Conservation (phyloP, 2,113 vertebrate species). For the Nesogale talazaci region DNA sequence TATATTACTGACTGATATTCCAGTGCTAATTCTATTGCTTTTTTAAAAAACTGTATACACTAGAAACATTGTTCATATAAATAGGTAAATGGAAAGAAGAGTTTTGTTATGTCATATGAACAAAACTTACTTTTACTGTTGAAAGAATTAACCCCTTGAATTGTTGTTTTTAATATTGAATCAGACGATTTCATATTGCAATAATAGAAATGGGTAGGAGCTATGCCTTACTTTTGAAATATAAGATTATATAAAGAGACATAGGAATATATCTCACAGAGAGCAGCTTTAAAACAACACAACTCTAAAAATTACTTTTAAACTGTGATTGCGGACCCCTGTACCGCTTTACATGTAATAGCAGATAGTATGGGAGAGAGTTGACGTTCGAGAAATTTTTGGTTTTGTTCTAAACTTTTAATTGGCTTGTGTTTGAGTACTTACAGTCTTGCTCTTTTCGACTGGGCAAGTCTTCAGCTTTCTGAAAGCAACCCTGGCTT, state of each 20-base stretch:
- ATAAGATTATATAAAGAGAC: background rate
- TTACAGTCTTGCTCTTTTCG: background rate
- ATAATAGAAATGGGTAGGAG: background rate
- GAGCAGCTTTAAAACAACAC: background rate
- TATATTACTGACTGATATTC: background rate
- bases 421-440: background rate
- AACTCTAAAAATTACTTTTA: background rate
- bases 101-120: background rate
- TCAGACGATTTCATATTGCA: too few relatives aligned
- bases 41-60: background rate
- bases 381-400: fast-evolving
- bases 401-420: background rate
- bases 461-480: background rate
- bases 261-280: background rate
- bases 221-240: background rate
- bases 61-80: background rate
- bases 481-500: too few relatives aligned
- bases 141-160: background rate
- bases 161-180: background rate
- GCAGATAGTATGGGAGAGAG: background rate
- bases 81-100: background rate
- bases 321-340: too few relatives aligned
- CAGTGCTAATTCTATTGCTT: background rate
- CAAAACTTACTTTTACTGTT: background rate
- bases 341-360: too few relatives aligned